These are phyloP conservation scores for Metopia argyrocephala DNA, from an alignment of 2,888 invertebrate genomes.

Conservation along the genomic window DNA sequence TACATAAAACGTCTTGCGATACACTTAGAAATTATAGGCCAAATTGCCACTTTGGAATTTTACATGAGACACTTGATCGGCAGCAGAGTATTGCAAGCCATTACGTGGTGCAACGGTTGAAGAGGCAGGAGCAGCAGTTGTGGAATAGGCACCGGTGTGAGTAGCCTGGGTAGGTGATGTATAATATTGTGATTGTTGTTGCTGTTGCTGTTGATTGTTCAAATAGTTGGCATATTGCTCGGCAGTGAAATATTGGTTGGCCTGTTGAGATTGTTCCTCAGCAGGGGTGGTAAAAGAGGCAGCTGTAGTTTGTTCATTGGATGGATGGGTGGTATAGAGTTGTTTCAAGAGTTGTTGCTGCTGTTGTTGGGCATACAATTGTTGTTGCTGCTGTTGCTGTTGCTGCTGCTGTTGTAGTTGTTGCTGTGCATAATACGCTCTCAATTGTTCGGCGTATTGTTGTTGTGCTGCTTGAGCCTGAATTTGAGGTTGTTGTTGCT, in stretches of 20 bases:
- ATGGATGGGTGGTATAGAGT: conserved; percentile 67
- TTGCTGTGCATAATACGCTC: conserved; percentile 70
- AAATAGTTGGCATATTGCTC: conserved; percentile 73
- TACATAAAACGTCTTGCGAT: too few species aligned
- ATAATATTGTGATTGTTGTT: conserved; percentile 62
- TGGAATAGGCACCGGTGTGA: conserved; percentile 17
- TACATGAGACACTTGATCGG: conserved; percentile 79
- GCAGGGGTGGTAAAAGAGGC: conserved; percentile 54
- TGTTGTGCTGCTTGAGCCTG: conserved; percentile 66
- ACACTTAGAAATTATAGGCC: conserved; percentile 73
- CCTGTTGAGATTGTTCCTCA: conserved; percentile 53
- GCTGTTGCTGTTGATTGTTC: conserved; percentile 70
- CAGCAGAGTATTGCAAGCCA: conserved; percentile 78
- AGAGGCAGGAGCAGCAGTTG: background rate
- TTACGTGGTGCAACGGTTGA: conserved; percentile 45
- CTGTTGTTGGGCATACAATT: conserved; percentile 67
- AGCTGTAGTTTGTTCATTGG: background rate
- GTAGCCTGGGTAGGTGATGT: conserved; percentile 36
- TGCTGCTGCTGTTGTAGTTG: conserved; percentile 70
- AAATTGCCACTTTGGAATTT: conserved; percentile 78
- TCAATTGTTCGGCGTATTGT: conserved; percentile 70
- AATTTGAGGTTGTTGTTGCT: conserved; percentile 68
- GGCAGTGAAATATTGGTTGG: conserved; percentile 75
- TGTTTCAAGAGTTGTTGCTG: conserved; percentile 69
- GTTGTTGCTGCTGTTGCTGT: conserved; percentile 67